Evolutionary conservation across 2,797 vertebrate species (phyloP), one percentile per base, ranked within the genome.

Genomic region (Todus mexicanus): DNA sequence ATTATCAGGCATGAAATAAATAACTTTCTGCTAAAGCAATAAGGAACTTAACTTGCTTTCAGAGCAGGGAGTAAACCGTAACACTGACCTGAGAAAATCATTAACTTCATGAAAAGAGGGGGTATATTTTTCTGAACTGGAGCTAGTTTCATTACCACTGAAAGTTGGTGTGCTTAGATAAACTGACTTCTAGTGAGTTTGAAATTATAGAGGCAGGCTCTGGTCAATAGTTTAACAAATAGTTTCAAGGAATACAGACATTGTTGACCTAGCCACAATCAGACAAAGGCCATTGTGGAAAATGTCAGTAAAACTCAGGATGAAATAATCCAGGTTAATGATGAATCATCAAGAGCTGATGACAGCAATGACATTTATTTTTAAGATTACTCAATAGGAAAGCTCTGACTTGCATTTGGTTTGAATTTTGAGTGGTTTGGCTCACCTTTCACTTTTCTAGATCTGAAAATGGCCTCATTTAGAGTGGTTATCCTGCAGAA

Each of bases 261-360:
- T n/a, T 59, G 71, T 47, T 68, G 56, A 71, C 65, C 71, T 47
- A 77, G 50, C 31, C 8, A 35, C 48, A 66, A n/a, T 19, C 50
- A 78, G 70, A 78, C 65, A 90, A 83, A 92, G 74, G 53, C 37
- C 56, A 23, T 13, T 79, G 26, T 60, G 53, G 17, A 73, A 92
- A 89, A 92, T 72, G 74, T 65, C 60, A 65, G 50, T 38, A 92
- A 83, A 91, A 83, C n/a, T 22, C 27, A 87, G 60, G 53, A 72
- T 82, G 26, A 90, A 93, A 76, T 4, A 85, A 38, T 35, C 25
- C 43, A 74, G 29, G 47, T 65, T 76, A 87, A 83, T 66, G 53
- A 63, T 80, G 88, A 95, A 87, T 92, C 80, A 91, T 84, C 61
- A 63, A 48, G 54, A 77, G 20, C 68, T 94, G 92, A 87, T 90